Conservation (phyloP, 2,888 invertebrate genomes). For the Lepidochrysops patricia region DNA sequence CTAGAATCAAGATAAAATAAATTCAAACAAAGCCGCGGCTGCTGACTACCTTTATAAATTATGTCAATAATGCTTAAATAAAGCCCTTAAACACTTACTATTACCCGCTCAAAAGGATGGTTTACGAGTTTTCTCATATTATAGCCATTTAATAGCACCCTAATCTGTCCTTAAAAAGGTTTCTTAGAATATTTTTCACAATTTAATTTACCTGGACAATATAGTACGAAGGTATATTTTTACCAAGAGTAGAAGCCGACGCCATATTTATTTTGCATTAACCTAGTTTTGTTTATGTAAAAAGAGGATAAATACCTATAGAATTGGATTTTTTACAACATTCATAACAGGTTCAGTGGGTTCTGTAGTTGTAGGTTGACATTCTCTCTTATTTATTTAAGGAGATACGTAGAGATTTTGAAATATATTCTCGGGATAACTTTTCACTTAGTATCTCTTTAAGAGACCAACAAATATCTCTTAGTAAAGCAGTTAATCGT, state of each 20-base stretch:
- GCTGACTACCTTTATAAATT: not conserved
- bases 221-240: not conserved
- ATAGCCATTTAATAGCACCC: not conserved
- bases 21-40: not conserved
- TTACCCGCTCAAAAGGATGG: not conserved
- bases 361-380: no score
- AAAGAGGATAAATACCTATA: not conserved
- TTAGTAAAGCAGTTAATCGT: no score
- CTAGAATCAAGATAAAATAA: no score
- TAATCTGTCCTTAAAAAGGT: constrained; percentile 3
- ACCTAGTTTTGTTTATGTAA: not conserved
- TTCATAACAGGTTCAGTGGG: no score
- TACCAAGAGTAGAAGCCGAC: not conserved
- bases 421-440: no score
- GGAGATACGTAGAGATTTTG: not conserved
- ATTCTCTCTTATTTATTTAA: no score
- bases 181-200: not conserved
- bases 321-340: not conserved
- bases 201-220: constrained; percentile 1
- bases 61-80: not conserved
- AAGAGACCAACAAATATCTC: no score
- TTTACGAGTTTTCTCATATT: constrained; percentile 10
- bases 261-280: not conserved
- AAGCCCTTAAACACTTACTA: not conserved
- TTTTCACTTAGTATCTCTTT: no score